Evolutionary conservation across 2,797 vertebrate species (phyloP).

Genomic region (Crenichthys baileyi): DNA sequence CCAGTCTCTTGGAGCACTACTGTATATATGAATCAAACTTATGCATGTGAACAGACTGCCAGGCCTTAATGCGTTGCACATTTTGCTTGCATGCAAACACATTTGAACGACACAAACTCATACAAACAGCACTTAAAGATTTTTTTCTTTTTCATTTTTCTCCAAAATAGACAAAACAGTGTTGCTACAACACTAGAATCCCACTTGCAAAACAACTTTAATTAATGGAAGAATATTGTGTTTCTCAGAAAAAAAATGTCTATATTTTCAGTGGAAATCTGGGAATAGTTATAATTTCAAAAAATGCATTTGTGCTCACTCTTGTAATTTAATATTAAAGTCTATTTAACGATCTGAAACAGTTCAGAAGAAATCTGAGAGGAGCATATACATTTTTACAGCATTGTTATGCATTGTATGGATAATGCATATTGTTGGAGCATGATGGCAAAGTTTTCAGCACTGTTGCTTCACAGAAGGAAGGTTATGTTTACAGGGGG

Average conservation of each 20-base stretch:
- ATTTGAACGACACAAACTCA: constrained; percentile 55
- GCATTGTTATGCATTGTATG: too few relatives aligned
- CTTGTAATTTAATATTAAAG: not conserved
- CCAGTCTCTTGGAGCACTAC: constrained; percentile 75
- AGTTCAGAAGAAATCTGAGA: too few relatives aligned
- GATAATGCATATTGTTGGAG: too few relatives aligned
- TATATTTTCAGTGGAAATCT: constrained; percentile 66
- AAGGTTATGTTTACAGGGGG: not conserved
- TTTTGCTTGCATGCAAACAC: constrained; percentile 77
- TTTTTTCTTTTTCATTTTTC: constrained; percentile 57
- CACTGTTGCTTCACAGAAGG: too few relatives aligned
- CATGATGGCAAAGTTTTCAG: too few relatives aligned
- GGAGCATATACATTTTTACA: too few relatives aligned
- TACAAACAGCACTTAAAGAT: constrained; percentile 66
- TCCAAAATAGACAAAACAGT: constrained; percentile 75
- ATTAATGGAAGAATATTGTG: constrained; percentile 64
- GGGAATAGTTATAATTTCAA: constrained; percentile 66
- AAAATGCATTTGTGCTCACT: not conserved
- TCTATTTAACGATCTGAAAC: too few relatives aligned
- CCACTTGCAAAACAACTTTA: constrained; percentile 77
- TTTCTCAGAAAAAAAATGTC: constrained; percentile 59
- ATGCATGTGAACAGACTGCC: constrained; percentile 73
- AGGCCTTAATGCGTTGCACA: constrained; percentile 83
- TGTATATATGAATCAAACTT: constrained; percentile 80
- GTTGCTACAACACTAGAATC: constrained; percentile 83